A percentile compares a stretch with the other conserved stretches of the same genome.
Conservation (phyloP, 2,113 vertebrate genomes). For the Anas platyrhynchos region DNA sequence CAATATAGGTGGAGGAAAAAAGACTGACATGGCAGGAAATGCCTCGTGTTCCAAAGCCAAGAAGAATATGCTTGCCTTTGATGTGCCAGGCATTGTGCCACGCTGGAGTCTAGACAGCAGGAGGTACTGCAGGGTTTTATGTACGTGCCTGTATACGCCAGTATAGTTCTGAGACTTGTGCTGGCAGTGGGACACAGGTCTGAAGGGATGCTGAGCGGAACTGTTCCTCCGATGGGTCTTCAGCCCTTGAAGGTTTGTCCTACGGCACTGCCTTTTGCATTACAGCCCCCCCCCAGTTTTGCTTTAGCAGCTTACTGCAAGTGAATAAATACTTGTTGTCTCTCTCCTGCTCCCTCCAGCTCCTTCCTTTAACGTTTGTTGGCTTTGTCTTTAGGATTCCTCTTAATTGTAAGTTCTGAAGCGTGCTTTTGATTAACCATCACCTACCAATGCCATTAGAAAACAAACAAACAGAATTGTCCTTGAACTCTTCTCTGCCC, state of each 20-base stretch:
- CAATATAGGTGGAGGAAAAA: not conserved
- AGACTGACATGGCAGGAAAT: not conserved
- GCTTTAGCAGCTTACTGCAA: rapidly evolving
- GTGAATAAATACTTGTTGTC: not conserved
- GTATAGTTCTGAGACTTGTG: not conserved
- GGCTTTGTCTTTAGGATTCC: not conserved
- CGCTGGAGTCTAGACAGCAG: rapidly evolving
- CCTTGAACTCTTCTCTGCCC: not conserved
- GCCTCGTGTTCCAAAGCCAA: not conserved
- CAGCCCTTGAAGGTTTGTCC: not conserved
- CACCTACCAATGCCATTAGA: not conserved
- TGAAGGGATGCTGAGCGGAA: not conserved
- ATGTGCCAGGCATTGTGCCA: not conserved
- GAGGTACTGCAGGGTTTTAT: not conserved
- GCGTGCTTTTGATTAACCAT: not conserved
- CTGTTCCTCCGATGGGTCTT: rapidly evolving
- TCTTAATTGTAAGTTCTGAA: not conserved
- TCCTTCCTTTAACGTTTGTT: not conserved
- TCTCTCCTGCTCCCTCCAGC: not conserved
- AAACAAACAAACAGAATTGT: not conserved
- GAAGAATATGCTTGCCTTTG: not conserved
- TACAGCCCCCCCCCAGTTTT: not conserved
- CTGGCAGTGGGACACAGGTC: not conserved
- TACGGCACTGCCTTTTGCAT: not conserved
- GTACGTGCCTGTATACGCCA: rapidly evolving